phyloP scores from a whole-genome alignment of 92 coral and sea anemone species.

The Phymanthus crucifer region DNA sequence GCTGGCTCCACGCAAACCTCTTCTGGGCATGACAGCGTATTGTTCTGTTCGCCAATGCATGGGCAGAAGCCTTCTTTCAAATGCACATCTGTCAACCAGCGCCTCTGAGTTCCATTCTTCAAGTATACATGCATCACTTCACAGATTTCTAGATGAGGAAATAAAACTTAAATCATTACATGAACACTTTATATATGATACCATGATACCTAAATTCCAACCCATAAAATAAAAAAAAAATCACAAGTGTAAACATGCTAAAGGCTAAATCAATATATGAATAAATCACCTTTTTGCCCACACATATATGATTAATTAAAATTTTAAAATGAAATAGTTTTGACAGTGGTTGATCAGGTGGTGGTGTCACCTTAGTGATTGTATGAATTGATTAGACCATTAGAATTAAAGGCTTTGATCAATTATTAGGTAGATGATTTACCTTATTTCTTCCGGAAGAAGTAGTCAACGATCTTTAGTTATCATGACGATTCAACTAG shows the following conservation, averaged over 20 bases:
- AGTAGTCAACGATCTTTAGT: neutral
- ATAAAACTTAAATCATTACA: neutral
- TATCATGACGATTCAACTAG: neutral
- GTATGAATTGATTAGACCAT: too few species aligned
- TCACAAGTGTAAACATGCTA: too few species aligned
- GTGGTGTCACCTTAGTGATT: too few species aligned
- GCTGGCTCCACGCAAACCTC: slow-evolving; percentile 84
- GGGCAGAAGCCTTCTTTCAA: slow-evolving; percentile 89
- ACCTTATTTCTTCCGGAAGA: neutral
- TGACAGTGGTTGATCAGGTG: too few species aligned
- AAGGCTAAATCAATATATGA: too few species aligned
- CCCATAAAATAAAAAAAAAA: too few species aligned
- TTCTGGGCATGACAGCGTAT: slow-evolving; percentile 35
- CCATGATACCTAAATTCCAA: too few species aligned
- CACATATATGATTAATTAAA: too few species aligned
- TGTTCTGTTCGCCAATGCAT: slow-evolving; percentile 54
- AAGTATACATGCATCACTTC: slow-evolving; percentile 78
- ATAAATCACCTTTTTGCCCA: too few species aligned
- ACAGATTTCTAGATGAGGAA: neutral
- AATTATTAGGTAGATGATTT: neutral
- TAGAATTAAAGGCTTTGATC: neutral
- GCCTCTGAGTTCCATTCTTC: slow-evolving; percentile 77
- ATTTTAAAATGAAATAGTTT: too few species aligned
- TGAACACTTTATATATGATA: too few species aligned
- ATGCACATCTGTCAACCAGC: slow-evolving; percentile 81